phyloP scores from a whole-genome alignment of 2,888 invertebrate genomes.

The Stenodera caucasica region DNA sequence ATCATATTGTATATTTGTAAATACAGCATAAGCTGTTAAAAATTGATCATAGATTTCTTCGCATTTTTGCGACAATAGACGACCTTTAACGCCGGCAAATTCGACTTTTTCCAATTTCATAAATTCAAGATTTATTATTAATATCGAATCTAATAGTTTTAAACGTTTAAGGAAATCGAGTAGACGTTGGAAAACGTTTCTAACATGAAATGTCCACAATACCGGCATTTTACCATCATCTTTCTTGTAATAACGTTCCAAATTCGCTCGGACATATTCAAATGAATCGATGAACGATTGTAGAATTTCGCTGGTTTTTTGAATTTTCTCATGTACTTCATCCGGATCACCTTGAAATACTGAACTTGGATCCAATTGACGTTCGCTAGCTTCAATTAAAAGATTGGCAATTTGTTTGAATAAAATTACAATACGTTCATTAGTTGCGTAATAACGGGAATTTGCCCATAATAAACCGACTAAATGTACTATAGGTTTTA shows the following conservation, averaged over 20 bases:
- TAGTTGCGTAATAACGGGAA: slow-evolving; percentile 59
- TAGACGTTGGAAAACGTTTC: slow-evolving; percentile 70
- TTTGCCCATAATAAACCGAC: slow-evolving; percentile 84
- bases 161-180: slow-evolving; percentile 67
- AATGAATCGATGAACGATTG: slow-evolving; percentile 52
- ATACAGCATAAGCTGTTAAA: slow-evolving; percentile 51
- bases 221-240: slow-evolving; percentile 59
- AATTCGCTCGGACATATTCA: slow-evolving; percentile 56
- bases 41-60: slow-evolving; percentile 51
- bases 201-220: slow-evolving; percentile 75
- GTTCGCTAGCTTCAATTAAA: slow-evolving; percentile 73
- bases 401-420: slow-evolving; percentile 80
- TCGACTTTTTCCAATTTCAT: slow-evolving; percentile 78
- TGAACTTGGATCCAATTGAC: slow-evolving; percentile 73
- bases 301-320: slow-evolving; percentile 42
- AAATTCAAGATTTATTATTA: slow-evolving; percentile 79
- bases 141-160: slow-evolving; percentile 67
- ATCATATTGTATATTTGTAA: slow-evolving; percentile 68
- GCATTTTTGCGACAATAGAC: slow-evolving; percentile 48
- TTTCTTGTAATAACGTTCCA: slow-evolving; percentile 46
- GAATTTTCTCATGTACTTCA: slow-evolving; percentile 47
- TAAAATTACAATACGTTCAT: slow-evolving; percentile 67
- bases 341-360: slow-evolving; percentile 81
- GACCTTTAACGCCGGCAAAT: slow-evolving; percentile 53
- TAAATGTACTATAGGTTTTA: slow-evolving; percentile 75